Evolutionary conservation across 2,113 vertebrate species (phyloP), one percentile per base, ranked within the genome.

Genomic region (Aegotheles bennettii): DNA sequence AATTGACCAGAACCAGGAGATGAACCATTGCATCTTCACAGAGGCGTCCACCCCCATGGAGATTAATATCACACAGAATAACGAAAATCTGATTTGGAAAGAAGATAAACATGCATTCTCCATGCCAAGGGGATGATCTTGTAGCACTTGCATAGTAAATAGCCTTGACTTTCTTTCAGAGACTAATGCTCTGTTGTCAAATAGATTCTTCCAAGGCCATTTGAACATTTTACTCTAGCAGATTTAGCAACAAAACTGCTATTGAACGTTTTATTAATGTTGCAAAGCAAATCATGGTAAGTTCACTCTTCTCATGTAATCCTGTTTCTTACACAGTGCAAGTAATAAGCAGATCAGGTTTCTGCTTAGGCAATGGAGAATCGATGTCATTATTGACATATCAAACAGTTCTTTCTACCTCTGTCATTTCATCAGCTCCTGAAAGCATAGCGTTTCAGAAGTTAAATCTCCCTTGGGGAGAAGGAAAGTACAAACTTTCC

Each of bases 71-170:
- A 40, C 79, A 47, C 71, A 80, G 80, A 70, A 69, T 60, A 94
- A 76, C 36, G 31, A 45, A 59, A 85, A 77, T 83, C 42, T 94
- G 63, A 80, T 97, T 97, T 95, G 60, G 82, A 96, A 92, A 70
- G 71, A 84, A 88, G 89, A 83, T 73, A 54, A 86, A 83, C 48
- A 23, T 74, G 60, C 36, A 7, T 94, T 83, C 87, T 47, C 36
- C 28, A 40, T 92, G 91, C 47, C 43, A 50, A 91, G 13, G 31
- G 70, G 78, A 48, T 79, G 36, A 61, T 69, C 40, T 53, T 75
- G 33, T 19, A 86, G 40, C 33, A 59, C 71, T 84, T 88, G 84
- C 76, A 91, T 79, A 74, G 54, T 42, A 93, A 95, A 68, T 64
- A 89, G n/a, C 54, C 47, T 93, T 81, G 69, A 74, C 74, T 77